phyloP scores from a whole-genome alignment of 1,140 invertebrate genomes.

The Drosophila persimilis region DNA sequence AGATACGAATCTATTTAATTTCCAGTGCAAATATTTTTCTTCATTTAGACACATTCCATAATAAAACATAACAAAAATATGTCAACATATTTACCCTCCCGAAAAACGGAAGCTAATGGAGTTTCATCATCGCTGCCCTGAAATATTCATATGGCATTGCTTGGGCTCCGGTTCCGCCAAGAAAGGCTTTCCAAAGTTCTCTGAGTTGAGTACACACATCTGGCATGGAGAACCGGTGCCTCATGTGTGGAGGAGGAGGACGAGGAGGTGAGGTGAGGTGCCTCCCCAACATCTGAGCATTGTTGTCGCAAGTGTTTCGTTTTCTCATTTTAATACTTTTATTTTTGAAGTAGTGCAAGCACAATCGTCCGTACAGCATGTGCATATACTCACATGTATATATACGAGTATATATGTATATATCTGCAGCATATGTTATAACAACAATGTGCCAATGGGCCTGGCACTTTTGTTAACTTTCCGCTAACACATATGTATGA shows the following conservation, averaged over 20 bases:
- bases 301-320: slow-evolving; percentile 70
- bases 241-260: not conserved
- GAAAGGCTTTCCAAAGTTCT: slow-evolving; percentile 40
- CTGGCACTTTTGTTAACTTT: slow-evolving; percentile 58
- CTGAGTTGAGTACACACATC: slow-evolving; percentile 39
- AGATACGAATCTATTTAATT: too few species aligned
- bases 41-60: too few species aligned
- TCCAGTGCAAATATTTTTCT: too few species aligned
- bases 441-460: slow-evolving; percentile 51
- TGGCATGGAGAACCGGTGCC: too few species aligned
- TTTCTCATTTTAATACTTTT: slow-evolving; percentile 34
- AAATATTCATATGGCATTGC: slow-evolving; percentile 38
- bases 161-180: slow-evolving; percentile 24
- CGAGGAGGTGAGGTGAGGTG: slow-evolving; percentile 3
- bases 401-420: too few species aligned
- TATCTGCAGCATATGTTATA: slow-evolving; percentile 56
- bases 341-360: slow-evolving; percentile 54
- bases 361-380: slow-evolving; percentile 57
- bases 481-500: slow-evolving; percentile 17
- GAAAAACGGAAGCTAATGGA: slow-evolving; percentile 24
- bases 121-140: slow-evolving; percentile 36
- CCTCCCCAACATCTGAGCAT: slow-evolving; percentile 8
- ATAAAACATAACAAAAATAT: too few species aligned
- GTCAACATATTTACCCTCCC: too few species aligned
- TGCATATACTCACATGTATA: not conserved